Conservation (phyloP, 1,140 invertebrate species). For the Drosophila littoralis region DNA sequence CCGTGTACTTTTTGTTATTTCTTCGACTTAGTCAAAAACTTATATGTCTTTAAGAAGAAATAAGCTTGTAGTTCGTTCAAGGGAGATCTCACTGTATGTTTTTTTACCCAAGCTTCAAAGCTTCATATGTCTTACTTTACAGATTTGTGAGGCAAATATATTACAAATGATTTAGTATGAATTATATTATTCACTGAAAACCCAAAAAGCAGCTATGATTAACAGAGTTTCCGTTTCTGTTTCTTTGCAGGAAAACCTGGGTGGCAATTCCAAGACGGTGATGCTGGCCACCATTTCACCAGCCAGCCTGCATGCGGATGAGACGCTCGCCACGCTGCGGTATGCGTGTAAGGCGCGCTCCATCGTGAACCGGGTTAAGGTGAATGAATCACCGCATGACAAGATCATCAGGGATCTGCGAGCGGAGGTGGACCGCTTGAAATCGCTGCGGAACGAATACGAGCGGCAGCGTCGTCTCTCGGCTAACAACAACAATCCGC, state of each 20-base stretch:
- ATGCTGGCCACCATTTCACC: conserved; percentile 94
- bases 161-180: background rate
- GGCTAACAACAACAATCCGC: conserved; percentile 67
- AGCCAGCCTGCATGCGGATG: conserved; percentile 90
- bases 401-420: conserved; percentile 92
- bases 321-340: conserved; percentile 93
- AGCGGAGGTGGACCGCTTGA: conserved; percentile 90
- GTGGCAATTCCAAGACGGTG: conserved; percentile 96
- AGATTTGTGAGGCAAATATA: background rate
- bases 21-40: too few relatives aligned
- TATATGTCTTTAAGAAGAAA: too few relatives aligned
- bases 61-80: too few relatives aligned
- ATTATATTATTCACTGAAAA: background rate
- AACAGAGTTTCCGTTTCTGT: conserved; percentile 12
- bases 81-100: too few relatives aligned
- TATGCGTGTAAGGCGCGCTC: conserved; percentile 95
- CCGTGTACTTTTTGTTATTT: too few relatives aligned
- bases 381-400: conserved; percentile 95
- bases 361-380: conserved; percentile 96
- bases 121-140: background rate
- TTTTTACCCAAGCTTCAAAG: too few relatives aligned
- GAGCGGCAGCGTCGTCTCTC: conserved; percentile 84
- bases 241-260: conserved; percentile 90
- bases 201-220: background rate
- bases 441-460: conserved; percentile 86